These are phyloP conservation scores for Galendromus occidentalis DNA, from an alignment of 1,140 invertebrate genomes.

Conservation along the genomic window DNA sequence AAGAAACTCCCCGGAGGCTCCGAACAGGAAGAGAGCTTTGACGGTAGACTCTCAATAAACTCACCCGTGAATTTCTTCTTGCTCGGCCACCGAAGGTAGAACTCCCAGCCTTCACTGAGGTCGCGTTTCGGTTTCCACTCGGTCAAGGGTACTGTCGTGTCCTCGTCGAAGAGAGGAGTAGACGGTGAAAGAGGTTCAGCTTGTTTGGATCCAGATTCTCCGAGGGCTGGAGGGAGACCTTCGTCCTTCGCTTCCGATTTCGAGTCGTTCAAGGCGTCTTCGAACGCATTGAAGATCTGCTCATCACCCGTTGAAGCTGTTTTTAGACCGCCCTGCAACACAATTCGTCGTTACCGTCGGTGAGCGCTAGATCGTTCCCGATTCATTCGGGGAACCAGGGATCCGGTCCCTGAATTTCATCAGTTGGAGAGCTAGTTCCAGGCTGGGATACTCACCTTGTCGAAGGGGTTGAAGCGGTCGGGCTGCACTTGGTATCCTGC, in stretches of 20 bases:
- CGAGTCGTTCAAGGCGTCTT: neutral
- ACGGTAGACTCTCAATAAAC: slow-evolving; percentile 26
- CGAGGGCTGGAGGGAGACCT: slow-evolving; percentile 13
- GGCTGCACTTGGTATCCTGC: slow-evolving; percentile 8
- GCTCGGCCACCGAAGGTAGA: slow-evolving; percentile 82
- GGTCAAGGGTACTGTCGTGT: slow-evolving; percentile 73
- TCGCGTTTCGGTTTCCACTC: slow-evolving; percentile 58
- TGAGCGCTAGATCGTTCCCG: neutral
- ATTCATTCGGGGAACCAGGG: too few species aligned
- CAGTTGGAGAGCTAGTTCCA: too few species aligned
- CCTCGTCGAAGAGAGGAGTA: slow-evolving; percentile 73
- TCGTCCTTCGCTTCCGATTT: neutral
- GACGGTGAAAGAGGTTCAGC: slow-evolving; percentile 18
- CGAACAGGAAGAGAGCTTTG: too few species aligned
- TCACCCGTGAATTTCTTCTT: slow-evolving; percentile 97
- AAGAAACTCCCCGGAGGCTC: too few species aligned
- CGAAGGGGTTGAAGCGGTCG: slow-evolving; percentile 50
- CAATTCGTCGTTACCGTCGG: neutral
- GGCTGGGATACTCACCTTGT: slow-evolving; percentile 34
- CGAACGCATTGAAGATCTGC: neutral
- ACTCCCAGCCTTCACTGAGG: slow-evolving; percentile 69
- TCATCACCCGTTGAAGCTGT: neutral
- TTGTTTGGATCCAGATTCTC: slow-evolving; percentile 16
- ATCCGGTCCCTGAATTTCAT: too few species aligned
- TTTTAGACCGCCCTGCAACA: neutral